A percentile compares a stretch with the other conserved stretches of the same genome.
These are phyloP conservation scores for Tyria jacobaeae DNA, from an alignment of 2,888 invertebrate genomes.

Conservation along the genomic window DNA sequence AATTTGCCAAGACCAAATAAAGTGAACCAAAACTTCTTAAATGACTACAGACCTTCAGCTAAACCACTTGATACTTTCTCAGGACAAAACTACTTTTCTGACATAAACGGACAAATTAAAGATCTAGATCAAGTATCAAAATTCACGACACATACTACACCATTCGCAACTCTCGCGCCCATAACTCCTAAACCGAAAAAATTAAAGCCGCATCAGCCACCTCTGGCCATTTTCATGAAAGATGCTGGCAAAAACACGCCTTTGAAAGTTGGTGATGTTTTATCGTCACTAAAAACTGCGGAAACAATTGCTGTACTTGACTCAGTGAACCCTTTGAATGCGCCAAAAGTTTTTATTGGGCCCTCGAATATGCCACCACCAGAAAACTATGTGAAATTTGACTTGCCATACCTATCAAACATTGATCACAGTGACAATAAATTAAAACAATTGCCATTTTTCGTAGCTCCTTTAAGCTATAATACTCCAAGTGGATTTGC, in stretches of 20 bases:
- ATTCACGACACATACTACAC: slow-evolving; percentile 71
- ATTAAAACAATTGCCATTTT: slow-evolving; percentile 92
- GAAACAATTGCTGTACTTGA: slow-evolving; percentile 93
- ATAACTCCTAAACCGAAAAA: slow-evolving; percentile 85
- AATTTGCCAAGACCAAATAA: slow-evolving; percentile 60
- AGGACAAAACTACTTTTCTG: slow-evolving; percentile 65
- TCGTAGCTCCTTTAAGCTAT: slow-evolving; percentile 94
- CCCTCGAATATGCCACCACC: slow-evolving; percentile 91
- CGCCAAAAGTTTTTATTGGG: slow-evolving; percentile 93
- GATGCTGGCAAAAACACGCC: slow-evolving; percentile 76
- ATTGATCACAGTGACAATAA: slow-evolving; percentile 90
- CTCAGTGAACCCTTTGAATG: slow-evolving; percentile 88
- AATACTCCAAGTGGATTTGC: slow-evolving; percentile 94
- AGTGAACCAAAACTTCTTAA: slow-evolving; percentile 57
- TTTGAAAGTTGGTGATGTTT: slow-evolving; percentile 89
- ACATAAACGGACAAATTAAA: slow-evolving; percentile 68
- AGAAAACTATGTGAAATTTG: slow-evolving; percentile 91
- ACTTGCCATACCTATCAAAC: slow-evolving; percentile 93
- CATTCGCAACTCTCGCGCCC: slow-evolving; percentile 75
- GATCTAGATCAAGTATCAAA: slow-evolving; percentile 72
- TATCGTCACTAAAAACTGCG: slow-evolving; percentile 89
- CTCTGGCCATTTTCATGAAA: slow-evolving; percentile 92
- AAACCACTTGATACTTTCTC: slow-evolving; percentile 64
- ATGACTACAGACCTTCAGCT: slow-evolving; percentile 61
- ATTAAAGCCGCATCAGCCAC: slow-evolving; percentile 93